Percentiles rank a stretch among this genome's conserved stretches.
Evolutionary conservation across 2,888 invertebrate species (phyloP).

Genomic region (Thera britannica): DNA sequence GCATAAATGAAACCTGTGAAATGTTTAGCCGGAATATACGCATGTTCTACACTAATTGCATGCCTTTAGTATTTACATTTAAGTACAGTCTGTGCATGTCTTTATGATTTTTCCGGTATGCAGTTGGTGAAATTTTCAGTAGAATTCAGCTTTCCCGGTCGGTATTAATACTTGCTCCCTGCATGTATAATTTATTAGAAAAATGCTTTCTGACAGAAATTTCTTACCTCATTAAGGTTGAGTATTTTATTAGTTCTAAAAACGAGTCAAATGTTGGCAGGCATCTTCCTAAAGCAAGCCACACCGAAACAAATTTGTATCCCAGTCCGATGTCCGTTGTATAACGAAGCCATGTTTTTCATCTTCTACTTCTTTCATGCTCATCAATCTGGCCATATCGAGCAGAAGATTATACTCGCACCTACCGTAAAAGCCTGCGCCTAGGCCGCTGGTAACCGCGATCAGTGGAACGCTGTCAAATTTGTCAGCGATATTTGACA

Average conservation of each 20-base stretch:
- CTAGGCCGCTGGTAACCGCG: too few relatives aligned
- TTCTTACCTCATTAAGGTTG: not conserved
- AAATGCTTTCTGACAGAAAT: conserved; percentile 15
- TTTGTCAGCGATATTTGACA: too few relatives aligned
- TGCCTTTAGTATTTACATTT: conserved; percentile 50
- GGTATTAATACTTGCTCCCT: conserved; percentile 21
- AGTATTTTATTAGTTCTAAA: not conserved
- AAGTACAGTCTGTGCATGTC: conserved; percentile 39
- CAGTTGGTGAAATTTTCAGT: conserved; percentile 34
- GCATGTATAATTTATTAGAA: conserved; percentile 21
- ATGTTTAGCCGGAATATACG: conserved; percentile 57
- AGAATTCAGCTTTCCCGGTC: conserved; percentile 24
- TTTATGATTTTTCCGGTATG: conserved; percentile 45
- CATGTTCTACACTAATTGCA: conserved; percentile 65
- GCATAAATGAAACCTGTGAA: conserved; percentile 36
- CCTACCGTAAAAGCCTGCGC: too few relatives aligned
- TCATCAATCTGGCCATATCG: too few relatives aligned
- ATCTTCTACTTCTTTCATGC: too few relatives aligned
- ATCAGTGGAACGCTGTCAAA: too few relatives aligned
- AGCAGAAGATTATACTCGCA: too few relatives aligned
- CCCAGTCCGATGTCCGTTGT: too few relatives aligned
- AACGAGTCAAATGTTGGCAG: not conserved
- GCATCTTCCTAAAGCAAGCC: too few relatives aligned
- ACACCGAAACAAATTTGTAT: too few relatives aligned
- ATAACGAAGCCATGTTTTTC: too few relatives aligned